Evolutionary conservation across 2,797 vertebrate species (phyloP).

Genomic region (Nyctalus aviator): DNA sequence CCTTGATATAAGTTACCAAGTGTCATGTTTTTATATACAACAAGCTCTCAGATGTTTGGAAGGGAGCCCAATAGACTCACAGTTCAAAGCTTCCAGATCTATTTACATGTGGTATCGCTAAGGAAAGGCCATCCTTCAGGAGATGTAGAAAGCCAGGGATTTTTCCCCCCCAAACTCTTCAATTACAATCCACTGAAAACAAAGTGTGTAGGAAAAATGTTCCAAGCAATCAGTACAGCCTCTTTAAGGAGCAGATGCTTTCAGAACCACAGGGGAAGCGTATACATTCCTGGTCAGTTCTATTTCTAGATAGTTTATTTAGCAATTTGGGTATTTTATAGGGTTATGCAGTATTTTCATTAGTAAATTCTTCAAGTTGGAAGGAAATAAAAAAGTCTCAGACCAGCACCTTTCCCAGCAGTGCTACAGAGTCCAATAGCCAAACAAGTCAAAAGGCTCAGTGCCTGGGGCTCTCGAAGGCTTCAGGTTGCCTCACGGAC

Average conservation of each 20-base stretch:
- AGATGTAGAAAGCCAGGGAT: slow-evolving; percentile 16
- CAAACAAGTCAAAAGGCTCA: neutral
- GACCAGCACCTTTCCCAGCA: neutral
- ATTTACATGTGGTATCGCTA: neutral
- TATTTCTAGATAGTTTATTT: slow-evolving; percentile 65
- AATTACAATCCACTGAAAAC: slow-evolving; percentile 56
- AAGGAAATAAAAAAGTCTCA: neutral
- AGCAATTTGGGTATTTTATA: slow-evolving; percentile 19
- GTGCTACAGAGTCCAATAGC: neutral
- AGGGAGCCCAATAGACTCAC: slow-evolving; percentile 15
- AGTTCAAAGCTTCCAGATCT: slow-evolving; percentile 58
- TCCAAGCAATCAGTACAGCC: slow-evolving; percentile 25
- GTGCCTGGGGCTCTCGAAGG: neutral
- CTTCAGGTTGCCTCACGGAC: fast-evolving
- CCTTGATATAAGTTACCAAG: slow-evolving; percentile 41
- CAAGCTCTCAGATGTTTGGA: slow-evolving; percentile 61
- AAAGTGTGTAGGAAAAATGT: slow-evolving; percentile 29
- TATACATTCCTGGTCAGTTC: slow-evolving; percentile 7
- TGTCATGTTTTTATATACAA: slow-evolving; percentile 64
- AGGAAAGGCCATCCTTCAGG: slow-evolving; percentile 28
- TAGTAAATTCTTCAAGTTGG: neutral
- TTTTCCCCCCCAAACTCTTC: neutral
- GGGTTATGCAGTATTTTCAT: neutral
- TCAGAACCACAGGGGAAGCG: neutral
- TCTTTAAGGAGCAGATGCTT: slow-evolving; percentile 23